Conservation (phyloP, 2,797 vertebrate species). For the Lacerta agilis region DNA sequence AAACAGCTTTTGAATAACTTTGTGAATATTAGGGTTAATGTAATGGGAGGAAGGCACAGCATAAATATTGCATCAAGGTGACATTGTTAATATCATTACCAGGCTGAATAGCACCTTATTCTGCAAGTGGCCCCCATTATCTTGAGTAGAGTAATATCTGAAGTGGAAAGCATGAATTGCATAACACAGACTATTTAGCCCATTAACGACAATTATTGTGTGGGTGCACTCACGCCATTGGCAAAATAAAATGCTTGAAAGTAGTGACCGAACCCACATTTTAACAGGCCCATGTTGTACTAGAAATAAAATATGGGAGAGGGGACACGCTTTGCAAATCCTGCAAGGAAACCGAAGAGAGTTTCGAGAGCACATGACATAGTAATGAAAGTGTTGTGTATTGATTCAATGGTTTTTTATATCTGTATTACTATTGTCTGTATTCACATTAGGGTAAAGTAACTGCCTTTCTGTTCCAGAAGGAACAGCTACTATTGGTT, state of each 20-base stretch:
- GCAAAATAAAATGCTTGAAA: not conserved
- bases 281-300: not conserved
- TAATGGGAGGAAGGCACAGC: not conserved
- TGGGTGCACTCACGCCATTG: slow-evolving; percentile 8
- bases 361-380: not conserved
- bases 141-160: not conserved
- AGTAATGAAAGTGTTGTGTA: too few relatives aligned
- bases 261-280: not conserved
- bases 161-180: not conserved
- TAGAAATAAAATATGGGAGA: not conserved
- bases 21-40: not conserved
- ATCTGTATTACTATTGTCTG: too few relatives aligned
- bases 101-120: not conserved
- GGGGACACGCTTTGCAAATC: too few relatives aligned
- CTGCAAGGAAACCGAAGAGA: not conserved
- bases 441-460: too few relatives aligned
- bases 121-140: slow-evolving; percentile 1
- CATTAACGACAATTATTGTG: slow-evolving; percentile 2
- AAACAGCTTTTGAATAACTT: not conserved
- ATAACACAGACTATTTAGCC: not conserved
- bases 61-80: slow-evolving; percentile 2
- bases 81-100: slow-evolving; percentile 1
- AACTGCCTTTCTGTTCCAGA: too few relatives aligned
- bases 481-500: too few relatives aligned
- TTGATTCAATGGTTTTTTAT: too few relatives aligned